These are phyloP conservation scores for Cheilosia variabilis DNA, from an alignment of 2,888 invertebrate species.

Conservation along the genomic window DNA sequence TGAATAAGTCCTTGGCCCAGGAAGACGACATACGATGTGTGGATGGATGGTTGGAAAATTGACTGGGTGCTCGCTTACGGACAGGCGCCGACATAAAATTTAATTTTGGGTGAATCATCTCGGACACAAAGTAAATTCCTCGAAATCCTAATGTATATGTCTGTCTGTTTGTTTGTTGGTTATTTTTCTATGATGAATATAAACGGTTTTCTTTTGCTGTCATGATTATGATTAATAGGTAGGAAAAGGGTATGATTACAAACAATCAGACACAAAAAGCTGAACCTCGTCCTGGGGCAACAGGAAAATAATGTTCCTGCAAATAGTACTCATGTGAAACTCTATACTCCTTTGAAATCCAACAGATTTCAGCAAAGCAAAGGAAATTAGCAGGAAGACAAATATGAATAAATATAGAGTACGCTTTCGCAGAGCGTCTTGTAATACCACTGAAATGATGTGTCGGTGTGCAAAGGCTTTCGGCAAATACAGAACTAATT, in stretches of 20 bases:
- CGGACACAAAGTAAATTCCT: not conserved
- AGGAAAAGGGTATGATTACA: too few species aligned
- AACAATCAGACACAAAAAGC: too few species aligned
- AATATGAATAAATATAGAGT: not conserved
- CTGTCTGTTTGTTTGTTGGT: not conserved
- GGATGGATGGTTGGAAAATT: not conserved
- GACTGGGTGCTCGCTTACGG: not conserved
- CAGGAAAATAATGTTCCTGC: too few species aligned
- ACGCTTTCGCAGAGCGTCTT: too few species aligned
- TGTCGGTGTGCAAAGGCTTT: not conserved
- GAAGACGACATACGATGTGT: not conserved
- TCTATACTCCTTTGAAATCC: too few species aligned
- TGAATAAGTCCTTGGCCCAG: conserved; percentile 10
- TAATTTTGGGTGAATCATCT: not conserved
- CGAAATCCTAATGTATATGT: not conserved
- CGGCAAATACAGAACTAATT: not conserved
- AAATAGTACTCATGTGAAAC: too few species aligned
- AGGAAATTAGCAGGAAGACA: not conserved
- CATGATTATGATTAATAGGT: too few species aligned
- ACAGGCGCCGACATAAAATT: not conserved
- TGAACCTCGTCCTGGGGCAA: too few species aligned
- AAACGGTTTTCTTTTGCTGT: too few species aligned
- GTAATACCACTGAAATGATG: not conserved
- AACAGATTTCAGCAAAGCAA: not conserved
- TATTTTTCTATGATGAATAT: not conserved